Conservation (phyloP, 2,113 vertebrate species). For the Columba livia region DNA sequence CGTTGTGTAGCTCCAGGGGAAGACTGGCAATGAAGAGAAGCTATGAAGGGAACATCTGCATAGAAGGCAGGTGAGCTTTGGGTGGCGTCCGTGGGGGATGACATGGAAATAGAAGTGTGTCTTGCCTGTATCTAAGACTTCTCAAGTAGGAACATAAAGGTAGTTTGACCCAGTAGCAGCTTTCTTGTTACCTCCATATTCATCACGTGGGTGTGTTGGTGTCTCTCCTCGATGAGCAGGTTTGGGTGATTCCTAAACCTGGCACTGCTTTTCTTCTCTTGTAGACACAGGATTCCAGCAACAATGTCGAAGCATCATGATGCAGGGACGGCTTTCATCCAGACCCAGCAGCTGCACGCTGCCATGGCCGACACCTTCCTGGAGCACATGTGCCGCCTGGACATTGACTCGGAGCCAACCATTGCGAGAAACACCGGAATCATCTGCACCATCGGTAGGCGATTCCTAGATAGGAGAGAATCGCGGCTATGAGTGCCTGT, state of each 20-base stretch:
- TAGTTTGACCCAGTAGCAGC: constrained; percentile 48
- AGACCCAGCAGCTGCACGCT: constrained; percentile 92
- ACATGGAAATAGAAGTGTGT: constrained; percentile 19
- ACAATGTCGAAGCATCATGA: constrained; percentile 84
- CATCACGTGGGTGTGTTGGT: constrained; percentile 36
- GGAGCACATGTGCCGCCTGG: constrained; percentile 96
- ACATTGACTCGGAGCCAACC: constrained; percentile 93
- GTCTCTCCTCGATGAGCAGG: neutral
- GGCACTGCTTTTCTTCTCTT: neutral
- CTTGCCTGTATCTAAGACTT: constrained; percentile 41
- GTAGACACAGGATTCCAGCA: constrained; percentile 33
- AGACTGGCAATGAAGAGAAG: constrained; percentile 73
- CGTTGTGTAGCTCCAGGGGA: constrained; percentile 68
- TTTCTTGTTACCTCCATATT: constrained; percentile 37
- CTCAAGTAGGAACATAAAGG: constrained; percentile 45
- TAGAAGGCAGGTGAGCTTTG: constrained; percentile 68
- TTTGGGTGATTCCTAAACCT: neutral
- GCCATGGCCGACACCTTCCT: constrained; percentile 94
- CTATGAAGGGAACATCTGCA: constrained; percentile 72
- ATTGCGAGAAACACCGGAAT: constrained; percentile 95
- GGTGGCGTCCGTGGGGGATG: constrained; percentile 20
- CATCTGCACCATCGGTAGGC: constrained; percentile 95
- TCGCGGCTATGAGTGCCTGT: neutral
- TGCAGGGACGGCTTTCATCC: constrained; percentile 83
- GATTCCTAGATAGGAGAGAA: neutral